Evolutionary conservation across 1,140 invertebrate genomes (phyloP).

Genomic region (Zophobas morio): DNA sequence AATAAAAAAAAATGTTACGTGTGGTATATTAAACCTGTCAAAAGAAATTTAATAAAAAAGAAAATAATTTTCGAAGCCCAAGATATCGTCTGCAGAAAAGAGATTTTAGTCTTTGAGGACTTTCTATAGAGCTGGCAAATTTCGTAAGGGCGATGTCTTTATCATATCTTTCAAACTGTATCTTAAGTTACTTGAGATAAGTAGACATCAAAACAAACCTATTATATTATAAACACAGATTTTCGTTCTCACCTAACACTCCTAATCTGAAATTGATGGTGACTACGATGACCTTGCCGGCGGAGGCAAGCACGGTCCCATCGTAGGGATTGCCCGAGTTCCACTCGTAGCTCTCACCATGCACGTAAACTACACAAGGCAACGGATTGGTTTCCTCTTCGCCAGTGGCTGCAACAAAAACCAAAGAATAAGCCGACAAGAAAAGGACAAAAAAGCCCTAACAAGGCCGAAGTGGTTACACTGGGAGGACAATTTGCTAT

Average conservation of each 20-base stretch:
- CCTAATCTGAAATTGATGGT: conserved; percentile 98
- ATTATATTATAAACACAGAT: not conserved
- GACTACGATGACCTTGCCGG: conserved; percentile 94
- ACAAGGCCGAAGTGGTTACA: conserved; percentile 44
- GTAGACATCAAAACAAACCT: too few relatives aligned
- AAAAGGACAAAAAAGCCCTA: conserved; percentile 32
- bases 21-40: too few relatives aligned
- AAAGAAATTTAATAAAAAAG: too few relatives aligned
- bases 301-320: conserved; percentile 90
- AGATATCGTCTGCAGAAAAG: too few relatives aligned
- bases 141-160: too few relatives aligned
- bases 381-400: conserved; percentile 66
- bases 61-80: too few relatives aligned
- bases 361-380: conserved; percentile 90
- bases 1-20: too few relatives aligned
- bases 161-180: too few relatives aligned
- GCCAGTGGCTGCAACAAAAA: conserved; percentile 62
- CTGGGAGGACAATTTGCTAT: conserved; percentile 35
- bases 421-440: conserved; percentile 28
- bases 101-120: too few relatives aligned
- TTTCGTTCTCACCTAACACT: conserved; percentile 85
- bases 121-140: too few relatives aligned
- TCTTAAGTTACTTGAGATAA: too few relatives aligned
- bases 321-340: conserved; percentile 96
- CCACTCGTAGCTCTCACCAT: conserved; percentile 96